Conservation (phyloP, 2,797 vertebrate genomes). For the Spea hammondii region DNA sequence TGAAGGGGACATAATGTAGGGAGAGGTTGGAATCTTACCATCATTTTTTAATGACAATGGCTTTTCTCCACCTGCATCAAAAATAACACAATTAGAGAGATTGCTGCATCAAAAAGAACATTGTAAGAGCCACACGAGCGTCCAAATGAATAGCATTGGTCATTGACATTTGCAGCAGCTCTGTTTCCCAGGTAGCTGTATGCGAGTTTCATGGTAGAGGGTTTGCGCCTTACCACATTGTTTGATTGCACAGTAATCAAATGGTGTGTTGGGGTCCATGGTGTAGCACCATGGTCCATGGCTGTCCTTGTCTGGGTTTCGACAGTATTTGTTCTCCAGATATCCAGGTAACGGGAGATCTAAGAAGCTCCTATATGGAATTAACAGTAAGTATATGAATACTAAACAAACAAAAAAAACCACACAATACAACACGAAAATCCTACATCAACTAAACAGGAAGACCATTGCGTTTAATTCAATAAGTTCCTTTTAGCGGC, state of each 20-base stretch:
- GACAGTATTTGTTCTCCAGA: conserved; percentile 89
- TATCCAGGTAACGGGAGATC: not conserved
- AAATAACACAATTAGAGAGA: not conserved
- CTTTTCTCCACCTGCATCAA: conserved; percentile 13
- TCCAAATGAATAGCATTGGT: too few relatives aligned
- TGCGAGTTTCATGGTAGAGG: not conserved
- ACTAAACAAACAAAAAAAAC: too few relatives aligned
- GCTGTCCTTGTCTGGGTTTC: conserved; percentile 89
- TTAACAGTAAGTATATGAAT: not conserved
- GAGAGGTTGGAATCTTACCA: conserved; percentile 8
- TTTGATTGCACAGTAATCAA: conserved; percentile 93
- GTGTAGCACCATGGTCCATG: conserved; percentile 98
- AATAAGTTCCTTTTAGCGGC: too few relatives aligned
- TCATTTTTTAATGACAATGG: conserved; percentile 10
- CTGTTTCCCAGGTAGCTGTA: not conserved
- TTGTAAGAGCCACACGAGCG: not conserved
- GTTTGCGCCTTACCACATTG: conserved; percentile 75
- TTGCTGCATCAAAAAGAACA: not conserved
- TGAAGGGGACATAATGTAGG: too few relatives aligned
- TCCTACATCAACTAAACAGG: too few relatives aligned
- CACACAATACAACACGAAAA: too few relatives aligned
- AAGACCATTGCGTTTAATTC: too few relatives aligned
- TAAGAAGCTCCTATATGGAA: not conserved
- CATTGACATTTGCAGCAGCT: too few relatives aligned
- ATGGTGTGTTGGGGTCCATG: conserved; percentile 84